Percentiles rank a stretch among this genome's conserved stretches.
Evolutionary conservation across 2,797 vertebrate genomes (phyloP).

Genomic region (Pterois miles): DNA sequence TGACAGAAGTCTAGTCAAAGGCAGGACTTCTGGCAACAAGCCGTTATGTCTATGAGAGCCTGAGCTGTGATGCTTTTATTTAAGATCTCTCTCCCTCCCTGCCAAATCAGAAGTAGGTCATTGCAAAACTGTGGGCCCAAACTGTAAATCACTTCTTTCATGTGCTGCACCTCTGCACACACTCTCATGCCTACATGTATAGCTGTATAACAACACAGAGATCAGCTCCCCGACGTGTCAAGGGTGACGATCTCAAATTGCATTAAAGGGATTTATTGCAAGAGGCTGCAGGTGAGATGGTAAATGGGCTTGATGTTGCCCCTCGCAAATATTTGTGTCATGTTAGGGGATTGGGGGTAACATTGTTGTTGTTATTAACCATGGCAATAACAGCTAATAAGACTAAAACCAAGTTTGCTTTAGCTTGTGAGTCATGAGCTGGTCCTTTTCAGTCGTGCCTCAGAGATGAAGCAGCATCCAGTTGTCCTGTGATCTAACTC

Average conservation of each 20-base stretch:
- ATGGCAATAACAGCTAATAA: slow-evolving; percentile 46
- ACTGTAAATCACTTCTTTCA: slow-evolving; percentile 47
- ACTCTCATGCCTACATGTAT: neutral
- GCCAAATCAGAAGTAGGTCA: slow-evolving; percentile 76
- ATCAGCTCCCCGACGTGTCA: neutral
- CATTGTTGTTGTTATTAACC: slow-evolving; percentile 42
- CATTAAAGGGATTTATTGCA: slow-evolving; percentile 53
- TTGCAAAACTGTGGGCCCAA: slow-evolving; percentile 50
- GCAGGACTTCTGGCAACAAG: slow-evolving; percentile 17
- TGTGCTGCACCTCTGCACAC: neutral
- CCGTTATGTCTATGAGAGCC: slow-evolving; percentile 25
- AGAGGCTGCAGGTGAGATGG: slow-evolving; percentile 2
- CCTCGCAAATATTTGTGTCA: slow-evolving; percentile 34
- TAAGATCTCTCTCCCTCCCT: slow-evolving; percentile 26
- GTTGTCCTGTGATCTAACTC: neutral
- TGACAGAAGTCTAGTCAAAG: neutral
- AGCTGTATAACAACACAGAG: slow-evolving; percentile 15
- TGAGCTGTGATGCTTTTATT: slow-evolving; percentile 55
- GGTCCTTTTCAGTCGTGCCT: neutral
- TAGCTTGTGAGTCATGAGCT: neutral
- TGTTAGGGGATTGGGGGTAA: slow-evolving; percentile 29
- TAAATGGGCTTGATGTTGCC: slow-evolving; percentile 2
- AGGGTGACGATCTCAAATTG: slow-evolving; percentile 22
- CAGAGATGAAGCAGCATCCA: neutral
- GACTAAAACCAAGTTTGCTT: slow-evolving; percentile 29